Percentiles rank a stretch among this genome's conserved stretches.
Conservation (phyloP, 2,888 invertebrate genomes). For the Aphodius granarius region DNA sequence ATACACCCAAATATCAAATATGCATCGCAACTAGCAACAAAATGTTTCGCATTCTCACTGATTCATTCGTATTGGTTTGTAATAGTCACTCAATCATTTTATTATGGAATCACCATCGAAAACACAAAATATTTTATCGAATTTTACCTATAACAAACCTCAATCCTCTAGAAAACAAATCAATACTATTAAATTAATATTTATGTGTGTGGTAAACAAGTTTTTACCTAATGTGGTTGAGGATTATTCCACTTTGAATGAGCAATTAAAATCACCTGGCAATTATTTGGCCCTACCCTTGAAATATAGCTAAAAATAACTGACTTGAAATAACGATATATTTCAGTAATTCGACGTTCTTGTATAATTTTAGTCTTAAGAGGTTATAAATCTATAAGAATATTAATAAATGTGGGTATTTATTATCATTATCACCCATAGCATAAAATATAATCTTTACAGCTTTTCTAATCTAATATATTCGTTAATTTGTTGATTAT, state of each 20-base stretch:
- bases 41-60: not conserved
- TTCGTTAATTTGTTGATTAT: not conserved
- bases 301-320: not conserved
- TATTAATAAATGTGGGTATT: not conserved
- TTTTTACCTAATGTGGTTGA: no score
- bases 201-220: no score
- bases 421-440: not conserved
- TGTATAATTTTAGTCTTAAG: not conserved
- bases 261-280: not conserved
- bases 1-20: not conserved
- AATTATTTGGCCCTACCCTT: not conserved
- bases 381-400: not conserved
- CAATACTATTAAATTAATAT: not conserved
- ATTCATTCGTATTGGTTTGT: not conserved
- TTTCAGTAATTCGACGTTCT: not conserved
- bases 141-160: not conserved
- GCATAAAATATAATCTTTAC: not conserved
- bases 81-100: not conserved
- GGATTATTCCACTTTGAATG: not conserved
- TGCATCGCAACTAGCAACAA: not conserved
- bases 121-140: not conserved
- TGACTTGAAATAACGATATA: not conserved
- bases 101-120: not conserved
- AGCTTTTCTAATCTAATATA: not conserved
- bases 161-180: not conserved